phyloP scores from a whole-genome alignment of 1,140 invertebrate species.

The Leptestheria dahalacensis region DNA sequence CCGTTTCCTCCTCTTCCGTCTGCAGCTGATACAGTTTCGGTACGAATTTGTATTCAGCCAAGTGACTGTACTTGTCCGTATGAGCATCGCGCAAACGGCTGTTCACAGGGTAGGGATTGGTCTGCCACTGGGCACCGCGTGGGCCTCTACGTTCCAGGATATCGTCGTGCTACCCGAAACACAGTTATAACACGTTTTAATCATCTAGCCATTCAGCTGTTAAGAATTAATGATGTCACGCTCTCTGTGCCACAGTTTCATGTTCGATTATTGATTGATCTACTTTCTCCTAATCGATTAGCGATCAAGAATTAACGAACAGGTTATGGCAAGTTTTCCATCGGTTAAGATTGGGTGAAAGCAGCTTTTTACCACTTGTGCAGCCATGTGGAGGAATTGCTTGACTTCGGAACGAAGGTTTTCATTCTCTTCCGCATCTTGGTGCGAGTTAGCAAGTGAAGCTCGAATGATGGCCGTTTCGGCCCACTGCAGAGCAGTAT shows the following conservation, averaged over 20 bases:
- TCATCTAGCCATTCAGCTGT: too few relatives aligned
- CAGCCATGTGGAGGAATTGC: constrained; percentile 26
- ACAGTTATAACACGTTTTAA: background rate
- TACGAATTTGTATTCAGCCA: constrained; percentile 18
- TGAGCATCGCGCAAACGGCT: constrained; percentile 18
- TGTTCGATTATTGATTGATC: too few relatives aligned
- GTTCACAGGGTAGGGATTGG: constrained; percentile 23
- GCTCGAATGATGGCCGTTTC: constrained; percentile 25
- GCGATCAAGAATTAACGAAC: too few relatives aligned
- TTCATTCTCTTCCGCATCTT: constrained; percentile 1
- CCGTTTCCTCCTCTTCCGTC: constrained; percentile 26
- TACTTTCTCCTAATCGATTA: too few relatives aligned
- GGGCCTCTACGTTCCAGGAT: constrained; percentile 21
- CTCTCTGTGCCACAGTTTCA: too few relatives aligned
- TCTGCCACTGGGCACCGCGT: constrained; percentile 23
- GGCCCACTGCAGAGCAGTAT: constrained; percentile 30
- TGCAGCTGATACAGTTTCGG: constrained; percentile 23
- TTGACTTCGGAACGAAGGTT: constrained; percentile 24
- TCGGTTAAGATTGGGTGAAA: too few relatives aligned
- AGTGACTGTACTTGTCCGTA: constrained; percentile 18
- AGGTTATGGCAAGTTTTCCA: too few relatives aligned
- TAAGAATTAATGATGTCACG: too few relatives aligned
- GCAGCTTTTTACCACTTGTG: constrained; percentile 23
- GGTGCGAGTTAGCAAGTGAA: background rate
- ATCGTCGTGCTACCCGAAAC: constrained; percentile 20